phyloP scores from a whole-genome alignment of 2,113 vertebrate genomes.

The Oreochromis spilurus region DNA sequence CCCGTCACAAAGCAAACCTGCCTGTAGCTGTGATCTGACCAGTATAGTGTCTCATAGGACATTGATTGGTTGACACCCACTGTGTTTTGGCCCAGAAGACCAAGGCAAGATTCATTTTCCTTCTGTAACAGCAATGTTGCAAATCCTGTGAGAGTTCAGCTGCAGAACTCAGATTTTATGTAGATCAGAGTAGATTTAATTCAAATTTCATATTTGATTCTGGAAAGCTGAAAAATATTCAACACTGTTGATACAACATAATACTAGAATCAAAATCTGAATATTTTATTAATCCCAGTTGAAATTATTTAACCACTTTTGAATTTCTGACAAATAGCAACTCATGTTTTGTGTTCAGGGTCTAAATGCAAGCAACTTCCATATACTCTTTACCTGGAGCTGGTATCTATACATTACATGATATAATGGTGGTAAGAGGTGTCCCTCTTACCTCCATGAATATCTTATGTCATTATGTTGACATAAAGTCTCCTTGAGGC shows the following conservation, averaged over 20 bases:
- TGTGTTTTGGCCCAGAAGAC: background rate
- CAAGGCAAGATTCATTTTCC: background rate
- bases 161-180: background rate
- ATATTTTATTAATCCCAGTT: background rate
- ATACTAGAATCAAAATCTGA: background rate
- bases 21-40: background rate
- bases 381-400: background rate
- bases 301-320: background rate
- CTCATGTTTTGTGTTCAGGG: background rate
- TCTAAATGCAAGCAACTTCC: background rate
- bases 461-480: background rate
- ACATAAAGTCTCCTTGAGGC: background rate
- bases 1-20: background rate
- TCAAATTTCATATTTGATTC: background rate
- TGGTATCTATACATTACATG: background rate
- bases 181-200: background rate
- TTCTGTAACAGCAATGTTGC: background rate
- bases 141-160: background rate
- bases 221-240: background rate
- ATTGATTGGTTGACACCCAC: background rate
- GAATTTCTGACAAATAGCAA: background rate
- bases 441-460: background rate
- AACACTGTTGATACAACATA: background rate
- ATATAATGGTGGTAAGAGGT: background rate
- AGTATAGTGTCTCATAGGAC: background rate